Evolutionary conservation across 2,888 invertebrate species (phyloP), one percentile per base, ranked within the genome.

Genomic region (Tetragonisca angustula): DNA sequence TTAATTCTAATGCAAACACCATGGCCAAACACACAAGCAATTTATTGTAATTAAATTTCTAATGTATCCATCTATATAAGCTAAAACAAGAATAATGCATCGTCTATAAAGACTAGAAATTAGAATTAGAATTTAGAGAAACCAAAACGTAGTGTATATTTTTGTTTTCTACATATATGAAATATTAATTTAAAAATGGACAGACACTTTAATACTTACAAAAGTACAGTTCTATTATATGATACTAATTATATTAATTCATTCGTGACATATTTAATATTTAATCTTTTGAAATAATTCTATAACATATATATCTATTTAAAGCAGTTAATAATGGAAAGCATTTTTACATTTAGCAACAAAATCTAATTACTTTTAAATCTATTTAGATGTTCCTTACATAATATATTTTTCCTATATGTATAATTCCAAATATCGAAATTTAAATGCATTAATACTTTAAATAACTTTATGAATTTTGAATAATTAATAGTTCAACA

Each of bases 21-120:
- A 72, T 72, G 77, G 77, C 86, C 88, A 88, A 78, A 88, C 72
- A 59, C 59, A 74, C 74, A 88, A 83, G 81, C 84, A 73, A 83
- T 76, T 85, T 65, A 76, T 32, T 76, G 52, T 75, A 52, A 65
- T 83, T 54, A 71, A 79, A 2, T 67, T 56, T 79, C 74, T 87
- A 84, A 62, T 80, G n/a, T 62, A 73, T 73, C 54, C 81, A 81
- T 75, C 52, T 54, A 76, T 70, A 59, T 36, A 17, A 56, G 56
- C 67, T 76, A 76, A 76, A 50, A 80, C 65, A 76, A 54, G 43
- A 79, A 67, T 74, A 64, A 54, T 54, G 36, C 52, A 80, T 49
- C 36, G 78, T 43, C 54, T 49, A 77, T 59, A 72, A 76, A 69
- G 59, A 70, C 21, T 15, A 65, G 65, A 74, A 65, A 19, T 59